A percentile compares a stretch with the other conserved stretches of the same genome.
These are phyloP conservation scores for Intellagama lesueurii DNA, from an alignment of 2,797 vertebrate genomes.

Conservation along the genomic window DNA sequence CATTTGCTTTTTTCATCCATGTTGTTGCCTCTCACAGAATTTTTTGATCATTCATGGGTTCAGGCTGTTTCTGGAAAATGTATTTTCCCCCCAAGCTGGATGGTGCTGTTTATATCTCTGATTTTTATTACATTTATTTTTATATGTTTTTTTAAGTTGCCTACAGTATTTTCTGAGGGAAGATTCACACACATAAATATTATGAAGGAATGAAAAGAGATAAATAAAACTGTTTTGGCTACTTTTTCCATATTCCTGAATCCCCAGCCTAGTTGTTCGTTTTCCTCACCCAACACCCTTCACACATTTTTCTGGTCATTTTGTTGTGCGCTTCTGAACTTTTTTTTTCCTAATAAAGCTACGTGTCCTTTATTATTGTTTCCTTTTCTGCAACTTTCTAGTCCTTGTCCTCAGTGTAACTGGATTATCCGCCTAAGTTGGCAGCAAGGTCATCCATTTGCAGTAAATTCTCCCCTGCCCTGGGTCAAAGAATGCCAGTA, in stretches of 20 bases:
- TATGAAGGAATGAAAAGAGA: slow-evolving; percentile 12
- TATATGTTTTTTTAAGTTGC: background rate
- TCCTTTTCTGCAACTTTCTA: background rate
- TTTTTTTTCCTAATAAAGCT: background rate
- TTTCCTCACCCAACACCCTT: no score
- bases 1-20: background rate
- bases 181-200: background rate
- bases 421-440: background rate
- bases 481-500: background rate
- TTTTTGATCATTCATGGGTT: background rate
- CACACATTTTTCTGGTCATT: background rate
- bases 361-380: background rate
- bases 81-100: background rate
- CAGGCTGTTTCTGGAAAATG: background rate
- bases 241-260: background rate
- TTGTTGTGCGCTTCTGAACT: background rate
- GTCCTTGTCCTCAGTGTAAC: background rate
- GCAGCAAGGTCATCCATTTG: background rate
- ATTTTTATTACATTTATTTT: background rate
- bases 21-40: background rate
- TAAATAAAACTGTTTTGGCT: background rate
- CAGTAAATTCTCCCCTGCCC: background rate
- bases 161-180: background rate
- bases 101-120: background rate
- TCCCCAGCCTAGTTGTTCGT: background rate